A percentile compares a stretch with the other conserved stretches of the same genome.
Evolutionary conservation across 2,113 vertebrate genomes (phyloP).

Genomic region (Aspiorhynchus laticeps): DNA sequence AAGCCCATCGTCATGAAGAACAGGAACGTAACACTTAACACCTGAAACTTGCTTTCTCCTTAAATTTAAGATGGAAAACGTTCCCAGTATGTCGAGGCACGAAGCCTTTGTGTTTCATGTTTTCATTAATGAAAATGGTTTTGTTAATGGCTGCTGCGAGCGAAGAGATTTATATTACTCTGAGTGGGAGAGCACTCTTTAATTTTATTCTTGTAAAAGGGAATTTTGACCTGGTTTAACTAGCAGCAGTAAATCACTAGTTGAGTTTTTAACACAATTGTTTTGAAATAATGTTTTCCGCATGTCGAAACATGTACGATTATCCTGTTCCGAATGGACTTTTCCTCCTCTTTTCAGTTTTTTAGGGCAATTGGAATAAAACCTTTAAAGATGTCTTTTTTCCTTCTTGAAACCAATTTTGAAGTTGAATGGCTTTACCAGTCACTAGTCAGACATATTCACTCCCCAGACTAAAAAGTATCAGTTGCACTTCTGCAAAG

Average conservation of each 20-base stretch:
- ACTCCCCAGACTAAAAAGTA: conserved; percentile 43
- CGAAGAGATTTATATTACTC: conserved; percentile 42
- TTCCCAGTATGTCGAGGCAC: neutral
- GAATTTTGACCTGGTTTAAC: conserved; percentile 56
- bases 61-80: conserved; percentile 21
- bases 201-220: conserved; percentile 53
- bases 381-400: conserved; percentile 49
- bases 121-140: conserved; percentile 47
- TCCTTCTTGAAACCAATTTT: conserved; percentile 58
- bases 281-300: conserved; percentile 60
- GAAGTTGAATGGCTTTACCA: conserved; percentile 61
- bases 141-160: conserved; percentile 31
- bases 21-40: conserved; percentile 11
- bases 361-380: conserved; percentile 51
- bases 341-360: conserved; percentile 48
- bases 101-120: conserved; percentile 15
- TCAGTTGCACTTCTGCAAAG: conserved; percentile 51
- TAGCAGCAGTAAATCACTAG: conserved; percentile 58
- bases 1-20: neutral
- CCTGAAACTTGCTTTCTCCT: conserved; percentile 14
- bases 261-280: conserved; percentile 56
- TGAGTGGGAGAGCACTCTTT: conserved; percentile 48
- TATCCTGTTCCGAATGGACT: conserved; percentile 46
- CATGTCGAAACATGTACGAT: conserved; percentile 54
- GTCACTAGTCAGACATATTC: conserved; percentile 45